phyloP scores from a whole-genome alignment of 2,888 invertebrate genomes.

The Ommatoiulus sabulosus region DNA sequence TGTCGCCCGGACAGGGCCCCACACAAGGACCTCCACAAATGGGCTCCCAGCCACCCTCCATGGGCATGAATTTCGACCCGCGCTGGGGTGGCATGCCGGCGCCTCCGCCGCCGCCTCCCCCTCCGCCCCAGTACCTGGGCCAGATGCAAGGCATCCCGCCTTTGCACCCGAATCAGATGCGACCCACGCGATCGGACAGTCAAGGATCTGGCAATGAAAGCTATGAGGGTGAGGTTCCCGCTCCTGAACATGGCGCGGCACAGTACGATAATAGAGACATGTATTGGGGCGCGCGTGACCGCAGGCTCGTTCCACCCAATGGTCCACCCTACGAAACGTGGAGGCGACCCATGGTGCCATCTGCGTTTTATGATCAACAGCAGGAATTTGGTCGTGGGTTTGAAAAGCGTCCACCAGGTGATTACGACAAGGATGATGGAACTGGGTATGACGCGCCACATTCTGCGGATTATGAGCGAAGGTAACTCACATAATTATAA shows the following conservation, averaged over 20 bases:
- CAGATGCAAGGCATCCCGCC: slow-evolving; percentile 60
- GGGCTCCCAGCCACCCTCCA: slow-evolving; percentile 62
- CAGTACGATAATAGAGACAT: slow-evolving; percentile 63
- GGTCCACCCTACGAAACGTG: slow-evolving; percentile 60
- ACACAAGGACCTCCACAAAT: slow-evolving; percentile 51
- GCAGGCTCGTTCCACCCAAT: slow-evolving; percentile 37
- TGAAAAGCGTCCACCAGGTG: slow-evolving; percentile 60
- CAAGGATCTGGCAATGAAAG: slow-evolving; percentile 57
- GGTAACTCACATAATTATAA: slow-evolving; percentile 52
- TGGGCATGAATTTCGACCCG: slow-evolving; percentile 61
- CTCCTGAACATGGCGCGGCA: slow-evolving; percentile 61
- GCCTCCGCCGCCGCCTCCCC: slow-evolving; percentile 60
- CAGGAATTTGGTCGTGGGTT: slow-evolving; percentile 59
- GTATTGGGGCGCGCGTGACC: slow-evolving; percentile 53
- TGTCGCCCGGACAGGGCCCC: slow-evolving; percentile 55
- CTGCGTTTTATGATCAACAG: slow-evolving; percentile 61
- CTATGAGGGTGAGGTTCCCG: slow-evolving; percentile 68
- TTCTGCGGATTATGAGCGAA: slow-evolving; percentile 60
- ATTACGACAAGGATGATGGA: slow-evolving; percentile 61
- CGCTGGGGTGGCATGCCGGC: slow-evolving; percentile 63
- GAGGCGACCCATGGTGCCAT: slow-evolving; percentile 60
- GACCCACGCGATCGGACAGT: slow-evolving; percentile 56
- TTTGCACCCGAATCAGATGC: slow-evolving; percentile 52
- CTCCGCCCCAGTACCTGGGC: slow-evolving; percentile 61
- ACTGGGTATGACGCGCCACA: slow-evolving; percentile 60